Conservation (phyloP, 2,888 invertebrate species). For the Leptothorax acervorum region DNA sequence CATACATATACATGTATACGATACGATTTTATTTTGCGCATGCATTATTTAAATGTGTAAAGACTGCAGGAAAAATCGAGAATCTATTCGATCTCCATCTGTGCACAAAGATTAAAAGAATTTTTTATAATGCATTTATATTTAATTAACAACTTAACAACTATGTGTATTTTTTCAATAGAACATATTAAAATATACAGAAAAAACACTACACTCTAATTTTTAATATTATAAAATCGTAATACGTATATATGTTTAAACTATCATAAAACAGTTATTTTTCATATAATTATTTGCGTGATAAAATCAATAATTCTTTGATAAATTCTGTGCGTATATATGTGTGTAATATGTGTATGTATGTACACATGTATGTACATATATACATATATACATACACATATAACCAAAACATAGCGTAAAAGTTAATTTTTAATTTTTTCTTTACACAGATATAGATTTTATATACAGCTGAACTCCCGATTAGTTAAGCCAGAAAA, state of each 20-base stretch:
- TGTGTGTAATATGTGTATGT: too few species aligned
- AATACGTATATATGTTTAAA: background rate
- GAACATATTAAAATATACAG: slow-evolving; percentile 4
- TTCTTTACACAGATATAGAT: background rate
- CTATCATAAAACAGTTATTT: background rate
- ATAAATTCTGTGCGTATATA: too few species aligned
- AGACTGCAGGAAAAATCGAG: background rate
- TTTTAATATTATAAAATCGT: slow-evolving; percentile 18
- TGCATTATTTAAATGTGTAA: background rate
- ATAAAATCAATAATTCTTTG: too few species aligned
- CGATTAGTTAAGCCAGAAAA: too few species aligned
- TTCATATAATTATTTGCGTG: background rate
- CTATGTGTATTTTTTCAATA: background rate
- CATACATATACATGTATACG: background rate
- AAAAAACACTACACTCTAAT: background rate
- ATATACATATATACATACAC: too few species aligned
- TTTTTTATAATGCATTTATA: background rate
- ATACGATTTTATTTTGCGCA: background rate
- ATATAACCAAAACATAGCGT: too few species aligned
- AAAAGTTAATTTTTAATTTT: background rate
- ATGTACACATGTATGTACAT: too few species aligned
- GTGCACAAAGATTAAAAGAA: too few species aligned
- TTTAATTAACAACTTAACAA: background rate
- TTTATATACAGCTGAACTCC: too few species aligned
- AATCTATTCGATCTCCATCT: too few species aligned